Evolutionary conservation across 1,140 invertebrate genomes (phyloP), one percentile per base, ranked within the genome.

Genomic region (Dreissena polymorpha): DNA sequence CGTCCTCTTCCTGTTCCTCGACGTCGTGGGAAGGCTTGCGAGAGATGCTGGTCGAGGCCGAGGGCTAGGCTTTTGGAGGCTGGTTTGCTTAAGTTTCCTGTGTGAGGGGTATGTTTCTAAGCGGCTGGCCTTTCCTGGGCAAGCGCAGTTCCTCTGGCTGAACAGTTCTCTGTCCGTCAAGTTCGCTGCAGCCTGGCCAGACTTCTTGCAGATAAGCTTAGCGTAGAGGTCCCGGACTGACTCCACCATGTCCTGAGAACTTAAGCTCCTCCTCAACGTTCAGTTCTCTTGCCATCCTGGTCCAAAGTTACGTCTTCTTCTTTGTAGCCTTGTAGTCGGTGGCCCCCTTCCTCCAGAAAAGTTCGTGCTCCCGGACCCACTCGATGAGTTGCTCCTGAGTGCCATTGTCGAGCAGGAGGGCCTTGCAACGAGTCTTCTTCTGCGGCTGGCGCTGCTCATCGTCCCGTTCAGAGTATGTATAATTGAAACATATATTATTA

Each of bases 141-240:
- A 5, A 5, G 16, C 18, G 71, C 71, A 73, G 71, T 73, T 73
- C 71, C 71, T 73, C 50, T 73, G 71, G 51, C 53, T 73, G 71
- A 73, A 73, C 71, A 57, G 71, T 73, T 73, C 71, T 73, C 49
- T 73, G 71, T 73, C 71, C 71, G 71, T 73, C 71, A 73, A 73
- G 71, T 73, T 73, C 71, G 71, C 50, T 73, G 71, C 71, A 73
- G 71, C 71, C 71, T 73, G 71, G 71, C 71, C 71, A 73, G 71
- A 73, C 71, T 73, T 73, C 71, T 73, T 71, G 69, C 12, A n/a
- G 49, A 71, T 14, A 29, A 51, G 69, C 69, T 49, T 71, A 49
- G 67, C 67, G 67, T 68, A 68, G 8, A 27, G 71, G 71, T 74
- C 71, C 55, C 51, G 71, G 71, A 74, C 71, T 74, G 71, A 74